Evolutionary conservation across 2,888 invertebrate species (phyloP).

Genomic region (Patella caerulea): DNA sequence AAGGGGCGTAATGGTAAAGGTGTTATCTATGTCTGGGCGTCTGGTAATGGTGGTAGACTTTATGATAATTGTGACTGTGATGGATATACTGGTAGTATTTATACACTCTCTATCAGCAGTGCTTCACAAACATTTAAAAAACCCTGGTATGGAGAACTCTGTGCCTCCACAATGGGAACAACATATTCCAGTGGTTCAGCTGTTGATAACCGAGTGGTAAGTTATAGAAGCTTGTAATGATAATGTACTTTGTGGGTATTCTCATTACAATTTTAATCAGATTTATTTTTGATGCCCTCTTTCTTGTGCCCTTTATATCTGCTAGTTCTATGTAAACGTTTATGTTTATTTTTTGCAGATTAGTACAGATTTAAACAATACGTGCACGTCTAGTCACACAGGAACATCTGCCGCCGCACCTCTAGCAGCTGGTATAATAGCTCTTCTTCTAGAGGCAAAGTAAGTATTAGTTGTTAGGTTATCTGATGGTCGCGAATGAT

Average conservation of each 20-base stretch:
- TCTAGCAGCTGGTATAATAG: conserved; percentile 91
- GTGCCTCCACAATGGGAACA: conserved; percentile 88
- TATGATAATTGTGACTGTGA: conserved; percentile 93
- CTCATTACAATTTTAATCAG: too few species aligned
- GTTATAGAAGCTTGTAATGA: conserved; percentile 56
- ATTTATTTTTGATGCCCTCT: too few species aligned
- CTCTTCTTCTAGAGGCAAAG: conserved; percentile 90
- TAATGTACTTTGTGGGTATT: too few species aligned
- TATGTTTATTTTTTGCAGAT: conserved; percentile 75
- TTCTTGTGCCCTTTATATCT: too few species aligned
- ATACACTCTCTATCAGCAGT: conserved; percentile 89
- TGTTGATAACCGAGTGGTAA: conserved; percentile 89
- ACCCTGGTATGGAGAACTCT: conserved; percentile 93
- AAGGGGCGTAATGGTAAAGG: conserved; percentile 84
- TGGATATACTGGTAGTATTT: conserved; percentile 87
- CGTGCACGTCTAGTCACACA: conserved; percentile 89
- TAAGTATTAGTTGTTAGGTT: conserved; percentile 73
- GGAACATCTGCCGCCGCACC: conserved; percentile 96
- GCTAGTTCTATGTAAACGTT: too few species aligned
- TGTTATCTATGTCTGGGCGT: conserved; percentile 91
- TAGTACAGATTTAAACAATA: conserved; percentile 87
- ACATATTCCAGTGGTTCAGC: conserved; percentile 91
- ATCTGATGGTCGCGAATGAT: too few species aligned
- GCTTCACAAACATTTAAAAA: conserved; percentile 81
- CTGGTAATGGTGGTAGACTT: conserved; percentile 88